phyloP scores from a whole-genome alignment of 2,113 vertebrate species.

The Bungarus multicinctus region DNA sequence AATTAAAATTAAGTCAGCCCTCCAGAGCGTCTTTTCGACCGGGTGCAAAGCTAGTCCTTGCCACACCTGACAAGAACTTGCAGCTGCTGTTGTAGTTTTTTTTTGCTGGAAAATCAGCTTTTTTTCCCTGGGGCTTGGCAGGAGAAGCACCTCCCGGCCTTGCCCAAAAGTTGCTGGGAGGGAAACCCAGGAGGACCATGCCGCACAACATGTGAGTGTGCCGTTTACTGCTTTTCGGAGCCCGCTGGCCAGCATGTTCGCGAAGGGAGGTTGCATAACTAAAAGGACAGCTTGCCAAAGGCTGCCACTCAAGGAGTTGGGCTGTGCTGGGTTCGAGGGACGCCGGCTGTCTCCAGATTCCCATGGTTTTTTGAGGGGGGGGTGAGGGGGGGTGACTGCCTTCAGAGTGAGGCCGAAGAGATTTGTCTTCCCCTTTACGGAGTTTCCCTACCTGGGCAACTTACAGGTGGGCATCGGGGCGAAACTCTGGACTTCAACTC shows the following conservation, averaged over 20 bases:
- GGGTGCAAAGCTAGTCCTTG: neutral
- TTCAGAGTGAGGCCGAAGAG: neutral
- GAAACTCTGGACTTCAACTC: neutral
- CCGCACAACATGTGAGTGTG: neutral
- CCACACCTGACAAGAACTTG: neutral
- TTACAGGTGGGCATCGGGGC: too few relatives aligned
- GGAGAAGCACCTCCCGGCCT: neutral
- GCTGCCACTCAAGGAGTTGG: neutral
- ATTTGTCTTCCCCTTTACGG: neutral
- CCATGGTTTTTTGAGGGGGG: accelerated
- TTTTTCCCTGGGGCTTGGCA: neutral
- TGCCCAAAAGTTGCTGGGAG: neutral
- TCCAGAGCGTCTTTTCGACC: neutral
- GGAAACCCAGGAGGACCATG: neutral
- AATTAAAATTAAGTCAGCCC: neutral
- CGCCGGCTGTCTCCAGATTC: neutral
- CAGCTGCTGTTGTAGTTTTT: neutral
- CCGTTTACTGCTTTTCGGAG: neutral
- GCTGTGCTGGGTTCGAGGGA: neutral
- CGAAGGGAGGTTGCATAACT: accelerated
- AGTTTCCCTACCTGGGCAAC: neutral
- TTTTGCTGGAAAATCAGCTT: neutral
- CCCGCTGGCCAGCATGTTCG: neutral
- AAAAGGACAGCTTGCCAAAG: neutral
- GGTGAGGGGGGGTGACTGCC: neutral